phyloP scores from a whole-genome alignment of 2,113 vertebrate genomes.

The Noturus placidus region DNA sequence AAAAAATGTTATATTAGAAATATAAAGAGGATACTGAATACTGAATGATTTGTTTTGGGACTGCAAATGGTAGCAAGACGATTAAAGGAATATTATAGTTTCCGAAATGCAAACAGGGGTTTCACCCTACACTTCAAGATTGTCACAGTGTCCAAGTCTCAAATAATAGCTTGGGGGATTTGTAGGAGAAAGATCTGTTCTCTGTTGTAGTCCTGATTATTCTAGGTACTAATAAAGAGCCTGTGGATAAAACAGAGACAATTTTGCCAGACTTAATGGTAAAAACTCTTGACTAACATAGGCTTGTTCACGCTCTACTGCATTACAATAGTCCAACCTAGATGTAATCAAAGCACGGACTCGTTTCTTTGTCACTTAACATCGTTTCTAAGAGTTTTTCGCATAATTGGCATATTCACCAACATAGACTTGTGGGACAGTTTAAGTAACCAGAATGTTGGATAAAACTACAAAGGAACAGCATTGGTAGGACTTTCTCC shows the following conservation, averaged over 20 bases:
- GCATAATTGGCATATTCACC: neutral
- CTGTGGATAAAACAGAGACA: neutral
- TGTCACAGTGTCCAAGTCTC: neutral
- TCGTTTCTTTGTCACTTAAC: no score
- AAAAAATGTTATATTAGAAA: neutral
- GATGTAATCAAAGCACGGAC: neutral
- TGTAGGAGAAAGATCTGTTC: neutral
- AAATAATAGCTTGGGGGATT: neutral
- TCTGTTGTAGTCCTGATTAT: neutral
- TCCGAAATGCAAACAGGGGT: neutral
- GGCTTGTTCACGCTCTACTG: neutral
- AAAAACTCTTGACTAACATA: neutral
- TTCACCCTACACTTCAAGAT: neutral
- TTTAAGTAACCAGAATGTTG: neutral
- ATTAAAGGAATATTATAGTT: neutral
- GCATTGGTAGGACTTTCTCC: neutral
- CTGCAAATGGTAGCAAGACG: neutral
- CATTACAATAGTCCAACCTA: neutral
- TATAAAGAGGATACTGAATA: neutral
- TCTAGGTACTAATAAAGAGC: slow-evolving; percentile 13
- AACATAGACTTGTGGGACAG: neutral
- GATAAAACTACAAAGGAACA: neutral
- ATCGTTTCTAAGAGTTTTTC: neutral
- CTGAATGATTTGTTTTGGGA: neutral
- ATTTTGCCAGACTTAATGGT: neutral